Conservation (phyloP, 1,140 invertebrate species). For the Akabosia matsudoensis region DNA sequence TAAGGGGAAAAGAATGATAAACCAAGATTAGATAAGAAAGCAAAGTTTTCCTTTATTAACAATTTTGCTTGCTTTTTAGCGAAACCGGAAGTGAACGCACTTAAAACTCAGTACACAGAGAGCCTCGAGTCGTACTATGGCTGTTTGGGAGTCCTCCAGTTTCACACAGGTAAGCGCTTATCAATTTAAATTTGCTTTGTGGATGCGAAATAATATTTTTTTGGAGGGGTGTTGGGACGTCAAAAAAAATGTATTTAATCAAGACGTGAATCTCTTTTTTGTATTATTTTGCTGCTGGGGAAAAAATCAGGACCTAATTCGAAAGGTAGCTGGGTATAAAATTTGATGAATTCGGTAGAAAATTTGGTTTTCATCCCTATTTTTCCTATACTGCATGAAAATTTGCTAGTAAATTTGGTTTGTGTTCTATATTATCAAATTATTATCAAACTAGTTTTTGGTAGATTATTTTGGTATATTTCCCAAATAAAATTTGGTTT, state of each 20-base stretch:
- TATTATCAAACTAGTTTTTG: too few relatives aligned
- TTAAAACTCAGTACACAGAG: constrained; percentile 82
- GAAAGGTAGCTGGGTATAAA: not conserved
- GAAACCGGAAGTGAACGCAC: constrained; percentile 76
- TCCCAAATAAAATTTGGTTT: too few relatives aligned
- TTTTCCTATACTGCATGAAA: too few relatives aligned
- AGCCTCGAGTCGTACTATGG: constrained; percentile 83
- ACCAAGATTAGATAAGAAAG: not conserved
- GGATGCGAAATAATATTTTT: too few relatives aligned
- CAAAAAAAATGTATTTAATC: not conserved
- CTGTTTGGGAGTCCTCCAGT: constrained; percentile 81
- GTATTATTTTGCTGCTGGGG: not conserved
- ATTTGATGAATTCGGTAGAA: constrained; percentile 25
- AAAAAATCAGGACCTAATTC: constrained; percentile 32
- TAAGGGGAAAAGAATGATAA: constrained; percentile 55
- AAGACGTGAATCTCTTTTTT: not conserved
- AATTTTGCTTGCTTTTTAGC: constrained; percentile 54
- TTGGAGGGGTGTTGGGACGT: too few relatives aligned
- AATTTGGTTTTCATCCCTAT: too few relatives aligned
- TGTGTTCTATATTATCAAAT: too few relatives aligned
- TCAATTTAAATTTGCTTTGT: too few relatives aligned
- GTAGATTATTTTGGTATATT: too few relatives aligned
- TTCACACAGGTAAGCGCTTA: constrained; percentile 74
- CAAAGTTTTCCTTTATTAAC: constrained; percentile 8
- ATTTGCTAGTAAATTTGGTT: too few relatives aligned